A percentile compares a stretch with the other conserved stretches of the same genome.
Evolutionary conservation across 2,888 invertebrate genomes (phyloP).

Genomic region (Chymomyza caudatula): DNA sequence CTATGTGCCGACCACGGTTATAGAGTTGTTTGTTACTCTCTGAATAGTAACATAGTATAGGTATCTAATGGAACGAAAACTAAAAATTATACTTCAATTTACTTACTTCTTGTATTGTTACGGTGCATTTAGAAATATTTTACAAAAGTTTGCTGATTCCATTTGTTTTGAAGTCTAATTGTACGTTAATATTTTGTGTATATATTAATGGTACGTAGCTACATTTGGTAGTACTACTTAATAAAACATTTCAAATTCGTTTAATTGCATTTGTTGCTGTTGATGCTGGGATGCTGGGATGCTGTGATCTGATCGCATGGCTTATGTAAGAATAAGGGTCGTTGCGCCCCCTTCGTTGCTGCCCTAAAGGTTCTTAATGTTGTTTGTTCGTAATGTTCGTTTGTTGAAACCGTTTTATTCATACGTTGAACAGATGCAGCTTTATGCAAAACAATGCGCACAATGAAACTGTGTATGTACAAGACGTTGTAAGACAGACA

Average conservation of each 20-base stretch:
- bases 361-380: slow-evolving; percentile 3
- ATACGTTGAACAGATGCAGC: slow-evolving; percentile 17
- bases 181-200: slow-evolving; percentile 4
- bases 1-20: too few relatives aligned
- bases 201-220: neutral
- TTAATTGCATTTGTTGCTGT: slow-evolving; percentile 34
- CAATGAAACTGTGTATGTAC: slow-evolving; percentile 4
- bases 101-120: neutral
- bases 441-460: neutral
- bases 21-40: too few relatives aligned
- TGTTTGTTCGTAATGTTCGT: slow-evolving; percentile 39
- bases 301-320: neutral
- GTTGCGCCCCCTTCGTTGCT: neutral
- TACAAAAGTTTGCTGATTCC: slow-evolving; percentile 50
- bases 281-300: neutral
- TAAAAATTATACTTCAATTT: neutral
- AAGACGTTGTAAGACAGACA: slow-evolving; percentile 7
- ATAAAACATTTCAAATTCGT: slow-evolving; percentile 35
- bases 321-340: neutral
- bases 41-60: too few relatives aligned
- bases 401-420: slow-evolving; percentile 71
- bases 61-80: neutral
- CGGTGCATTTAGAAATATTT: slow-evolving; percentile 42
- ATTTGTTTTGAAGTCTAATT: neutral
- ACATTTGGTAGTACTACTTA: too few relatives aligned